Evolutionary conservation across 2,797 vertebrate species (phyloP), one percentile per base, ranked within the genome.

Genomic region (Petrocephalus schoutedeni): DNA sequence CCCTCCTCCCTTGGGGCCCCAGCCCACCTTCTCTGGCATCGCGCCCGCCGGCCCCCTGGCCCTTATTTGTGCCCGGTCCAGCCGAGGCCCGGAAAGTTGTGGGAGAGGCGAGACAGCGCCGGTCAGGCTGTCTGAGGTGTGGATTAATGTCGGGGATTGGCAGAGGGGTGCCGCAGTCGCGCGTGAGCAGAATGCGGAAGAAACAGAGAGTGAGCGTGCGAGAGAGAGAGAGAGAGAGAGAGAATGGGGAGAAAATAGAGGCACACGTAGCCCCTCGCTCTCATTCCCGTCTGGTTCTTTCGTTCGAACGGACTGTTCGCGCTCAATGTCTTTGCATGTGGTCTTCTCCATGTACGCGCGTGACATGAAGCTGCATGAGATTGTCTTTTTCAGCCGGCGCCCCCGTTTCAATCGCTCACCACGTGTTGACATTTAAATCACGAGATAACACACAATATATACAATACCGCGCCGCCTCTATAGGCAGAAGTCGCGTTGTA

Each of bases 141-240:
- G 95, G 96, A 96, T 97, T 95, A 96, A 96, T 96, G 97, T 95
- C 93, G 95, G 94, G 95, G 95, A 96, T 95, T 96, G 97, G 95
- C 96, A 95, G 95, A 95, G 89, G 89, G 92, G 92, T 96, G 96
- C 96, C 94, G 96, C 97, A 98, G 97, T 97, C 96, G 94, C 93
- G 95, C 96, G 97, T 97, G 97, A 95, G 97, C 95, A 91, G 98
- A 97, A 98, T 98, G 92, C 95, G 91, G 96, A 96, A 97, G 96
- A 93, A 93, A 94, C 91, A 88, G 89, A 89, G 91, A 8, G 86
- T 93, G 95, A 95, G 96, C 23, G 77, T 56, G 59, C 19, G 54
- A 16, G 87, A n/a, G 49, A 83, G 93, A 92, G 7, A 45, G 45
- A 67, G 80, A 57, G 84, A 21, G 58, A 53, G 64, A 1, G 28